These are phyloP conservation scores for Lipophrys pholis DNA, from an alignment of 2,113 vertebrate genomes.

Conservation along the genomic window DNA sequence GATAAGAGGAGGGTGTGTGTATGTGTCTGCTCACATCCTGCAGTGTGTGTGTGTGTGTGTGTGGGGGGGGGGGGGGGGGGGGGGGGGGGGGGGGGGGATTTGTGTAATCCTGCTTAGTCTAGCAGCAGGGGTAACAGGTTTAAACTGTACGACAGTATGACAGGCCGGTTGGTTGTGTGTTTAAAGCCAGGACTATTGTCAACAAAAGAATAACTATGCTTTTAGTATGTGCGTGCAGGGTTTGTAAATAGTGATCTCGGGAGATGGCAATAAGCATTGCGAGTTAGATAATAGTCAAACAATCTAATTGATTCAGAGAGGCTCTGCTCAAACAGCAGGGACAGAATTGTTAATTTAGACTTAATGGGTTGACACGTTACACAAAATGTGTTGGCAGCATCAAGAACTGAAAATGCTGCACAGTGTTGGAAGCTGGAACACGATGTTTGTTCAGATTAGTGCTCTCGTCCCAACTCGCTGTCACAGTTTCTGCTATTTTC, in stretches of 20 bases:
- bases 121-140: conserved; percentile 62
- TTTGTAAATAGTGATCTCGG: conserved; percentile 24
- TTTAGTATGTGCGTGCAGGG: conserved; percentile 2
- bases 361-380: conserved; percentile 11
- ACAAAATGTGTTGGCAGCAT: not conserved
- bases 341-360: conserved; percentile 40
- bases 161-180: conserved; percentile 37
- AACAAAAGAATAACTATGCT: conserved; percentile 22
- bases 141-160: conserved; percentile 54
- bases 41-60: conserved; percentile 22
- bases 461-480: too few relatives aligned
- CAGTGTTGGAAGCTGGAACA: not conserved
- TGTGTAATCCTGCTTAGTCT: conserved; percentile 73
- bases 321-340: conserved; percentile 44
- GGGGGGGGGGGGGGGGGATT: conserved; percentile 29
- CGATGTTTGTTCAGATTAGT: not conserved
- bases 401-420: not conserved
- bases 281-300: conserved; percentile 42
- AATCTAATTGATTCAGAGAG: conserved; percentile 46
- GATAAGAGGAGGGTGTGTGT: conserved; percentile 40
- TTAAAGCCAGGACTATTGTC: conserved; percentile 32
- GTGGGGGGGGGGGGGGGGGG: conserved; percentile 26
- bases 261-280: conserved; percentile 33
- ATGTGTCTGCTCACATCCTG: conserved; percentile 9
- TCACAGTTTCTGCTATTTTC: not conserved